Conservation (phyloP, 2,797 vertebrate species). For the Eutrigla gurnardus region DNA sequence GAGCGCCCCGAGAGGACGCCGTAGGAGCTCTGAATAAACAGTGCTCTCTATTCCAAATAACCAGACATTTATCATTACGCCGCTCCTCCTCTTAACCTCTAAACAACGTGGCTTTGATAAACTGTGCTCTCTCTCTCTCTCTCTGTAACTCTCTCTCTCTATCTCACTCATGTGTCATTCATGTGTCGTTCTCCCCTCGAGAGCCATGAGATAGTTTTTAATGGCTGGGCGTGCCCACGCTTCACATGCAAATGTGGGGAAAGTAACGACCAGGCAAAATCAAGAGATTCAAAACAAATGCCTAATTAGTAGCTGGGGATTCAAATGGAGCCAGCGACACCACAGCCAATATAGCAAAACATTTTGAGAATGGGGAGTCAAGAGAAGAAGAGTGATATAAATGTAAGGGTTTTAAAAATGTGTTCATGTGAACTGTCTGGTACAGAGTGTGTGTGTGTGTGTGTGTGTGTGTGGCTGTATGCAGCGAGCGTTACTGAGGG, state of each 20-base stretch:
- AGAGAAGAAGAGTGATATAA: slow-evolving; percentile 55
- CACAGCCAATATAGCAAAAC: slow-evolving; percentile 63
- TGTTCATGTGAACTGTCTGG: slow-evolving; percentile 73
- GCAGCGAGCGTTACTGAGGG: slow-evolving; percentile 44
- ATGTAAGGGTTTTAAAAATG: slow-evolving; percentile 71
- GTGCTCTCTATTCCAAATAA: slow-evolving; percentile 26
- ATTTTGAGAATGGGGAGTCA: slow-evolving; percentile 50
- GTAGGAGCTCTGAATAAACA: neutral
- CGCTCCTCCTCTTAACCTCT: slow-evolving; percentile 41
- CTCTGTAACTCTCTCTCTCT: slow-evolving; percentile 32
- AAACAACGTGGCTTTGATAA: slow-evolving; percentile 41
- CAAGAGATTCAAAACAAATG: slow-evolving; percentile 76
- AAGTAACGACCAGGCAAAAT: slow-evolving; percentile 65
- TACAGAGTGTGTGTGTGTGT: slow-evolving; percentile 38
- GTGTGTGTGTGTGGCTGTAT: slow-evolving; percentile 39
- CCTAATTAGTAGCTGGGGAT: slow-evolving; percentile 79
- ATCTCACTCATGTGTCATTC: slow-evolving; percentile 60
- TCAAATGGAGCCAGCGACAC: slow-evolving; percentile 65
- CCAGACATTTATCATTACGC: slow-evolving; percentile 38
- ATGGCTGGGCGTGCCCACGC: slow-evolving; percentile 61
- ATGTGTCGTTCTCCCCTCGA: slow-evolving; percentile 33
- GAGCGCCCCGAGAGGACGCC: slow-evolving; percentile 1
- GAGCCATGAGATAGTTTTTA: slow-evolving; percentile 62
- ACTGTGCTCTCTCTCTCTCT: slow-evolving; percentile 21
- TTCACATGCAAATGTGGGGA: slow-evolving; percentile 75